Evolutionary conservation across 2,888 invertebrate species (phyloP), one percentile per base, ranked within the genome.

Genomic region (Andrena praecox): DNA sequence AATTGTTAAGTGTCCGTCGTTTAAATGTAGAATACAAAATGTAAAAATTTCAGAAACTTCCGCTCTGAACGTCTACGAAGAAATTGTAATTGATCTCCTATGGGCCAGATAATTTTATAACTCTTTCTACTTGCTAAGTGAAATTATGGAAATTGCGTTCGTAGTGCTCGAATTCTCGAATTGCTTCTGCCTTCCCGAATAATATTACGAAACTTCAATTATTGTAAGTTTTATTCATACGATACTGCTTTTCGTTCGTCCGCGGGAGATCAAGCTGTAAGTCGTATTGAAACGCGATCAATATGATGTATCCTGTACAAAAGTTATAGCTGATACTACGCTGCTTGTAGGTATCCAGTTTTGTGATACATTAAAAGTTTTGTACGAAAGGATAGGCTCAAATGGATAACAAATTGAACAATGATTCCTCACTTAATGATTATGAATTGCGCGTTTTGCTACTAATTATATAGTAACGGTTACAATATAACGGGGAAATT

Each of bases 341-440:
- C 64, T 85, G 62, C 66, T 78, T 35, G 70, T 71, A 78, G 64
- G 20, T 69, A 85, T 77, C 62, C 60, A 63, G 74, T 71, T 78
- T 77, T 83, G 77, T 79, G 74, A 85, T 80, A 77, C 48, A 73
- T 62, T 67, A 12, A 75, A 68, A 69, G n/a, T 76, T 85, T 83
- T 85, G 66, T 78, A 85, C 74, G 56, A 42, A 69, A 72, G 12
- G 29, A 60, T 62, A 70, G 24, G 52, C 16, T 54, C 27, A 31
- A 85, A 35, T 1, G 24, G 29, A 24, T 48, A 48, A 48, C 16
- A 35, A 64, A 64, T 8, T 20, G n/a, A 54, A 64, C 56, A 6
- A 62, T 8, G 7, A 31, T 80, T 75, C 16, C 20, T 64, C 29
- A 33, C 24, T 66, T 56, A 60, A 12, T 42, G 35, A 42, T 74